A percentile compares a stretch with the other conserved stretches of the same genome.
These are phyloP conservation scores for Phalacrocorax pelagicus DNA, from an alignment of 2,113 vertebrate species.

Conservation along the genomic window DNA sequence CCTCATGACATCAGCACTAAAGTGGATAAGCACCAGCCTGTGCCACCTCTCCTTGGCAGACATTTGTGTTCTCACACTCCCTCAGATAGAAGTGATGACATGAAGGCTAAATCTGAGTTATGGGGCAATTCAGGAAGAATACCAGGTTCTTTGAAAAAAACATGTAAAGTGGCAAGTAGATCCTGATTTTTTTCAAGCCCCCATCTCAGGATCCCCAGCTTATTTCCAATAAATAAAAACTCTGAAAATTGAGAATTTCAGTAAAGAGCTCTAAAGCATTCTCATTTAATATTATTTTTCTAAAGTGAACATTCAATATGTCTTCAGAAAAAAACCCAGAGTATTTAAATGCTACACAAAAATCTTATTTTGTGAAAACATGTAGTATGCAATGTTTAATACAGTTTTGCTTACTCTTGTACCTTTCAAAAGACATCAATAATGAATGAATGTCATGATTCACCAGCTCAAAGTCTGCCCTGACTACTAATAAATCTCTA, in stretches of 20 bases:
- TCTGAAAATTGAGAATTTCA: not conserved
- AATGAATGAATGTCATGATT: not conserved
- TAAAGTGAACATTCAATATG: not conserved
- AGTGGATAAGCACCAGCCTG: constrained; percentile 14
- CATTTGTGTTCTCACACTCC: constrained; percentile 11
- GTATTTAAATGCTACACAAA: not conserved
- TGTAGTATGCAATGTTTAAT: not conserved
- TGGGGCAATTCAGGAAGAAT: not conserved
- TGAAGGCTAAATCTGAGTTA: constrained; percentile 9
- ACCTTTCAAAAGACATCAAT: not conserved
- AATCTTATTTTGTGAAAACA: not conserved
- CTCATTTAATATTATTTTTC: not conserved
- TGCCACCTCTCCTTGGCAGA: not conserved
- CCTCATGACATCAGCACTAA: not conserved
- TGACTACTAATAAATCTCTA: not conserved
- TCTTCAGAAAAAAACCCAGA: not conserved
- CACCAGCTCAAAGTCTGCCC: not conserved
- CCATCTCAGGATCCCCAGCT: not conserved
- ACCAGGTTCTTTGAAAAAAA: not conserved
- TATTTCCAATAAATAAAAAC: not conserved
- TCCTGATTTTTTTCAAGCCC: not conserved
- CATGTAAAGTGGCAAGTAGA: not conserved
- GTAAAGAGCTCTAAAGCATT: not conserved
- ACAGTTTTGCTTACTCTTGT: not conserved
- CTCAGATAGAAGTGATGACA: not conserved